A percentile compares a stretch with the other conserved stretches of the same genome.
These are phyloP conservation scores for Petrocephalus sullivani DNA, from an alignment of 2,797 vertebrate genomes.

Conservation along the genomic window DNA sequence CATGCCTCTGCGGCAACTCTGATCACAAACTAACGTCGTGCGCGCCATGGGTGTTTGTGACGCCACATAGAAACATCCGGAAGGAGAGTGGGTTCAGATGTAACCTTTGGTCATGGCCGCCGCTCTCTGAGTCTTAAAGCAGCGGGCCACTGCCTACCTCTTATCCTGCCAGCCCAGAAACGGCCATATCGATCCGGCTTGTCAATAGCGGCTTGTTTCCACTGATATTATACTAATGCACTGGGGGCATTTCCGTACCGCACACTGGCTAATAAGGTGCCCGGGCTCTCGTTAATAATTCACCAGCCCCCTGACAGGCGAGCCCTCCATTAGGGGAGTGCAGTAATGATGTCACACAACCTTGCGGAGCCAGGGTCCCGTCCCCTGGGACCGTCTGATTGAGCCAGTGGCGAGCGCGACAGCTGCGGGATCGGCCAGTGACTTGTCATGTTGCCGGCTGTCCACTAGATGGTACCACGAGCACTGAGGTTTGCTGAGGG, in stretches of 20 bases:
- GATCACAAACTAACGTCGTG: not conserved
- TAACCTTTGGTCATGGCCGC: not conserved
- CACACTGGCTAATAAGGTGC: constrained; percentile 63
- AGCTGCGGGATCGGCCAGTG: constrained; percentile 18
- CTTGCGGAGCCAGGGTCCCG: constrained; percentile 54
- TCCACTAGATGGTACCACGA: constrained; percentile 15
- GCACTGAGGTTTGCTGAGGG: not conserved
- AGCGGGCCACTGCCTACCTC: constrained; percentile 18
- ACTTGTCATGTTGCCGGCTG: not conserved
- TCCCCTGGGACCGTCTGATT: constrained; percentile 51
- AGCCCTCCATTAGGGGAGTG: constrained; percentile 58
- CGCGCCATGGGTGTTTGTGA: not conserved
- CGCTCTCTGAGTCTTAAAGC: not conserved
- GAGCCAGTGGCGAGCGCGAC: constrained; percentile 40
- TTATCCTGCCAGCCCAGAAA: constrained; percentile 36
- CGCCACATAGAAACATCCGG: not conserved
- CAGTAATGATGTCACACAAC: constrained; percentile 61
- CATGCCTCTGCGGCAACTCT: not conserved
- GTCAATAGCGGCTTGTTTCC: constrained; percentile 63
- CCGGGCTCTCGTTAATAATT: constrained; percentile 68
- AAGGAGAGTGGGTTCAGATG: not conserved
- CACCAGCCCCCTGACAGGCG: constrained; percentile 50
- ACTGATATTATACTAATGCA: constrained; percentile 66
- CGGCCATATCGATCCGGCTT: constrained; percentile 60
- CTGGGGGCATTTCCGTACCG: constrained; percentile 52